A percentile compares a stretch with the other conserved stretches of the same genome.
phyloP scores from a whole-genome alignment of 1,140 invertebrate species.

The Neomicropteryx cornuta region DNA sequence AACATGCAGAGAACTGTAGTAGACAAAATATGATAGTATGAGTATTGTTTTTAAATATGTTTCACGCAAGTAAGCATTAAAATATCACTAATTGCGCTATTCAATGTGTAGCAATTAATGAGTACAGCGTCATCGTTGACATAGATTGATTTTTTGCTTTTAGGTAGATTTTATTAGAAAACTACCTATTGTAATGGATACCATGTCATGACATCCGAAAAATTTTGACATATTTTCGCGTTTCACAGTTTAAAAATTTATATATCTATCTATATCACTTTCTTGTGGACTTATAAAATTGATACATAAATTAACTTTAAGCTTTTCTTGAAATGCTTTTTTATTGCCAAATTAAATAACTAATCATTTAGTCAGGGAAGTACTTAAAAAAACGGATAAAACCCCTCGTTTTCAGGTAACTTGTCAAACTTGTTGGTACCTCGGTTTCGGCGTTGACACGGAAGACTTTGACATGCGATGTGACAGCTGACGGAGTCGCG shows the following conservation, averaged over 20 bases:
- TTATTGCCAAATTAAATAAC: too few relatives aligned
- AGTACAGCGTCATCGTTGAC: not conserved
- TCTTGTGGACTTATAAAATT: not conserved
- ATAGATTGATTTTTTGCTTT: not conserved
- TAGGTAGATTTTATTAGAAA: too few relatives aligned
- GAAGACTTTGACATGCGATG: slow-evolving; percentile 46
- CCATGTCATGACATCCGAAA: too few relatives aligned
- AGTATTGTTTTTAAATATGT: slow-evolving; percentile 13
- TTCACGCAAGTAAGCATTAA: not conserved
- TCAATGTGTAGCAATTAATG: not conserved
- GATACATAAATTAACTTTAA: too few relatives aligned
- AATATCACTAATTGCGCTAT: not conserved
- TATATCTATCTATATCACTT: too few relatives aligned
- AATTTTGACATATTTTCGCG: too few relatives aligned
- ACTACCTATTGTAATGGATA: not conserved
- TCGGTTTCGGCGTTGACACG: slow-evolving; percentile 9
- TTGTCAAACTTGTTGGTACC: slow-evolving; percentile 19
- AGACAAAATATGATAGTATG: slow-evolving; percentile 7
- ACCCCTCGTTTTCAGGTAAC: not conserved
- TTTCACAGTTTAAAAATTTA: too few relatives aligned
- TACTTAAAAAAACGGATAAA: not conserved
- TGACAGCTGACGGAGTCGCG: slow-evolving; percentile 58
- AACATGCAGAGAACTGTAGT: slow-evolving; percentile 41
- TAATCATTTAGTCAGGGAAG: too few relatives aligned
- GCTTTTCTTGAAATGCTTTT: too few relatives aligned